Base-by-base conservation (phyloP, 2,888 invertebrate species). In the Machimus rusticus region DNA sequence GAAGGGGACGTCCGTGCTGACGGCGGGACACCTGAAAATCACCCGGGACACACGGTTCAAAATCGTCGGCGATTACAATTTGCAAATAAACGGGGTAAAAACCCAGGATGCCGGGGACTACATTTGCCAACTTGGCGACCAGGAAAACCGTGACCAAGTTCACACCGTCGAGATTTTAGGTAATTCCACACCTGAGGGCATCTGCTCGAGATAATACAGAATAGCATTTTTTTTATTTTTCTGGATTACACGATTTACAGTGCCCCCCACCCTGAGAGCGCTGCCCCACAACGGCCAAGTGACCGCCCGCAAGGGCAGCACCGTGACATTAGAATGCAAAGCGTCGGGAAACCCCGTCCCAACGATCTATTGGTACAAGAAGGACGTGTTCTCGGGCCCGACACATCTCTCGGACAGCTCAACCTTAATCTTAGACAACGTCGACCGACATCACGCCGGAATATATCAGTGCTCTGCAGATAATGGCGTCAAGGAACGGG, bases 341-440 rank as follows among this genome's bases (percentile, higher is more conserved):
- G 96, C 95, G 0, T 94, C 95, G 0, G 96, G 96, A 8, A 96
- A 96, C 92, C 96, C 96, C 0, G 95, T 95, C 31, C 96, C 96
- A 0, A 94, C 93, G n/a, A 95, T 96, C 88, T 94, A 94, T 14
- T 96, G 96, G 96, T 95, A 95, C 87, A 95, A 95, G 91, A 94
- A 95, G 89, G 93, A 93, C 81, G 91, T 92, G 55, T 93, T 92
- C 89, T 92, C 93, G 28, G 92, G 92, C 1, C 92, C 92, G 55
- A 92, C 92, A 57, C 93, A 93, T 90, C 91, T 93, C 19, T 92
- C 93, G 37, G 93, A 93, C 89, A 94, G 94, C 87, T 93, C 93
- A 86, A 93, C 93, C 81, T 91, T 94, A 89, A 93, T 93, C 88
- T 91, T 94, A 87, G 93, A 94, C 89, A 93, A 93, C 87, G 93